These are phyloP conservation scores for Ceratitis capitata DNA, from an alignment of 1,140 invertebrate genomes.

Conservation along the genomic window DNA sequence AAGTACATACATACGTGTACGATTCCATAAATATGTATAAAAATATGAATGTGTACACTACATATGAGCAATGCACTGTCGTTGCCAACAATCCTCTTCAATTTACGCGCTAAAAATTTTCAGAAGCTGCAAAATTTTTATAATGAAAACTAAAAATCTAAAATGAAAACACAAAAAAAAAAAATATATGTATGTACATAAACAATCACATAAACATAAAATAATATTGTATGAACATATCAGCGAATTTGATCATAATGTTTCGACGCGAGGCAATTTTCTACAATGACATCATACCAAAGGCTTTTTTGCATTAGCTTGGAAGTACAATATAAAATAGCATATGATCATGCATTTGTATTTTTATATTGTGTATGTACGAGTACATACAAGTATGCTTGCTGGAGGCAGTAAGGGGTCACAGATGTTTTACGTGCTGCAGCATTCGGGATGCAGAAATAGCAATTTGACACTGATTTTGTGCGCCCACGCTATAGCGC, in stretches of 20 bases:
- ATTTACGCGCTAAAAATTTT: not conserved
- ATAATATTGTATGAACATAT: not conserved
- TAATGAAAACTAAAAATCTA: not conserved
- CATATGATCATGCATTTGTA: no score
- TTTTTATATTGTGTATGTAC: no score
- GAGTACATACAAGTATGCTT: not conserved
- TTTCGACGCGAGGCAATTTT: not conserved
- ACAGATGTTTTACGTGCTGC: not conserved
- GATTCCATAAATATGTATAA: no score
- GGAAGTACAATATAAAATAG: no score
- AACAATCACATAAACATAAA: not conserved
- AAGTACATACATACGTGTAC: no score
- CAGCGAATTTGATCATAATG: not conserved
- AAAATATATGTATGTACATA: not conserved
- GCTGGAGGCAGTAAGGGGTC: not conserved
- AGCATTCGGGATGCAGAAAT: not conserved
- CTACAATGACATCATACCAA: constrained; percentile 14
- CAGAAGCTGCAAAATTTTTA: not conserved
- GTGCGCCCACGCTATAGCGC: constrained; percentile 1
- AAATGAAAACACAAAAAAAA: not conserved
- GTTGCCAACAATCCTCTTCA: not conserved
- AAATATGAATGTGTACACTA: no score
- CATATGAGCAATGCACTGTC: not conserved
- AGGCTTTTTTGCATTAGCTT: no score
- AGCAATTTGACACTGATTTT: constrained; percentile 35